A percentile compares a stretch with the other conserved stretches of the same genome.
These are phyloP conservation scores for Furcula furcula DNA, from an alignment of 2,888 invertebrate genomes.

Conservation along the genomic window DNA sequence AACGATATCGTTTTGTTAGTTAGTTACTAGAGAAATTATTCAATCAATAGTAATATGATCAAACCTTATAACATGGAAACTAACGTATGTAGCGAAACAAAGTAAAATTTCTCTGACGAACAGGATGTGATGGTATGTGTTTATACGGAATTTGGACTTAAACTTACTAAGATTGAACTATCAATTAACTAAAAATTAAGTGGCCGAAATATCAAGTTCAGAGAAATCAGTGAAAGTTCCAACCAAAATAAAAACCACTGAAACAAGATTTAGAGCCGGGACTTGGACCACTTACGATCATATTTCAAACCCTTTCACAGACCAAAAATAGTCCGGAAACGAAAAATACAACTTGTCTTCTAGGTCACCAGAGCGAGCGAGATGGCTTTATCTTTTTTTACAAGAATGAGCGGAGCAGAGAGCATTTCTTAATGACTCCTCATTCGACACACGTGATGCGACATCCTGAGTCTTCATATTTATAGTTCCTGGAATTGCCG, in stretches of 20 bases:
- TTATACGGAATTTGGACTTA: too few species aligned
- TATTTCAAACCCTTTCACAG: slow-evolving; percentile 6
- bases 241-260: not conserved
- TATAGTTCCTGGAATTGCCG: slow-evolving; percentile 49
- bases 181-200: too few species aligned
- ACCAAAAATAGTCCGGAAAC: slow-evolving; percentile 14
- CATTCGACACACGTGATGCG: slow-evolving; percentile 40
- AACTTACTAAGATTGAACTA: too few species aligned
- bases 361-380: slow-evolving; percentile 11
- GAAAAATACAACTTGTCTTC: slow-evolving; percentile 20
- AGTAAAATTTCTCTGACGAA: too few species aligned
- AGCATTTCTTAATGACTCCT: slow-evolving; percentile 13
- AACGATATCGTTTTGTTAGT: too few species aligned
- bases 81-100: too few species aligned
- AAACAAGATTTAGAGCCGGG: not conserved
- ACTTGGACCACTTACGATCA: not conserved
- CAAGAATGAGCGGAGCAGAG: slow-evolving; percentile 7
- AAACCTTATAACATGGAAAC: too few species aligned
- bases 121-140: too few species aligned
- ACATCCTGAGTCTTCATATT: slow-evolving; percentile 47
- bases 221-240: not conserved
- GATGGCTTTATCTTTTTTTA: slow-evolving; percentile 4
- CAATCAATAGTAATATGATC: too few species aligned
- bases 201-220: too few species aligned
- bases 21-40: too few species aligned